Percentiles rank a stretch among this genome's conserved stretches.
phyloP scores from a whole-genome alignment of 2,113 vertebrate genomes.

The Hippocampus guttulatus region DNA sequence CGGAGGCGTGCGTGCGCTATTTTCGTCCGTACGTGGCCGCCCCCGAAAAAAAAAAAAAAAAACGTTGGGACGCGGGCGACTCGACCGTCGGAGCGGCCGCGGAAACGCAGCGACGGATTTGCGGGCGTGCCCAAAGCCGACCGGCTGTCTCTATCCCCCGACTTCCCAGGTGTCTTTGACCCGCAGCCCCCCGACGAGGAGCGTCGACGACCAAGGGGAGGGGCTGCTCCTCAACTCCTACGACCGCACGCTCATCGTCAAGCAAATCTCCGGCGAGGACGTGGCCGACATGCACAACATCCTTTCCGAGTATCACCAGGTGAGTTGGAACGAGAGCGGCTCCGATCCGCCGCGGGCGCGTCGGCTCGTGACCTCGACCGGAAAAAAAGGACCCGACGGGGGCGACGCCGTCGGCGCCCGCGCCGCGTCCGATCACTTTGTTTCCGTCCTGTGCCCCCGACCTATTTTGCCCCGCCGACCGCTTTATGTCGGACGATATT shows the following conservation, averaged over 20 bases:
- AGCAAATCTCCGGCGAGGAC: constrained; percentile 91
- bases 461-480: no score
- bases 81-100: background rate
- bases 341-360: no score
- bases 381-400: no score
- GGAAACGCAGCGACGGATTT: background rate
- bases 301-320: constrained; percentile 93
- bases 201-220: constrained; percentile 75
- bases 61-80: background rate
- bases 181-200: constrained; percentile 77
- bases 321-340: constrained; percentile 21
- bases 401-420: no score
- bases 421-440: no score
- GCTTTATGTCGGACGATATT: no score
- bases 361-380: no score
- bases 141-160: background rate
- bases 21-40: no score
- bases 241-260: constrained; percentile 84
- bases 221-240: constrained; percentile 82
- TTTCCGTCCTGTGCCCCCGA: no score
- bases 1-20: no score
- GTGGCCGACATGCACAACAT: constrained; percentile 89
- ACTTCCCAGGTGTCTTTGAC: constrained; percentile 79
- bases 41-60: no score
- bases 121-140: background rate